Base-by-base conservation (phyloP, 2,113 vertebrate genomes). In the Casuarius casuarius region DNA sequence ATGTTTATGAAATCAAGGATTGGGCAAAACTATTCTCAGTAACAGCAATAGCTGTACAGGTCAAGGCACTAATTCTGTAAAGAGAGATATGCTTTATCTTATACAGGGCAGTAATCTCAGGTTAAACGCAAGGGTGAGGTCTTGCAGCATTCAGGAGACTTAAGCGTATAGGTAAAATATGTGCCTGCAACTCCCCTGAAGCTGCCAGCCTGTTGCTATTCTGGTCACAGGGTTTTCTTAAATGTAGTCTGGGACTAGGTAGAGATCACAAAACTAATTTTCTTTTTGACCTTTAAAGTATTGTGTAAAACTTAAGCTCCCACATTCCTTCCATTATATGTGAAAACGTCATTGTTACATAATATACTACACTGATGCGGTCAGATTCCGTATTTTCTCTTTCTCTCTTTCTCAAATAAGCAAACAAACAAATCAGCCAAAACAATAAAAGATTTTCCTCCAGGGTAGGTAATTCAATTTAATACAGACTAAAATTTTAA, bases 261-360 rank as follows among this genome's bases (percentile, higher is more conserved):
- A 59, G 31, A 61, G 61, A 94, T 84, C 70, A 75, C n/a, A 59
- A 49, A 92, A 87, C 26, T 89, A 78, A 88, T 94, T 95, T 94
- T 58, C 26, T 86, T 3, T 88, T 83, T 86, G 54, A 83, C 46
- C 72, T 91, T 80, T 79, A 52, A 65, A 66, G 28, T 17, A 13
- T 25, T 4, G 38, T n/a, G 9, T 28, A 87, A 89, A 84, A 40
- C 25, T 54, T 44, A 87, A 51, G 20, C 40, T 82, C 17, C 9
- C 19, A 14, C 11, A 15, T 87, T 80, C 6, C 31, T 59, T 81
- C 63, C 13, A 6, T 40, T 81, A 35, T 21, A 14, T 51, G 8
- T 18, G 40, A 82, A 77, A 87, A 70, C 22, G 29, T 73, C 40
- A 56, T 15, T 63, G 14, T 44, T 73, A 10, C 9, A 35, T 58